Conservation (phyloP, 2,888 invertebrate genomes). For the Zygothrica quintamaculata region DNA sequence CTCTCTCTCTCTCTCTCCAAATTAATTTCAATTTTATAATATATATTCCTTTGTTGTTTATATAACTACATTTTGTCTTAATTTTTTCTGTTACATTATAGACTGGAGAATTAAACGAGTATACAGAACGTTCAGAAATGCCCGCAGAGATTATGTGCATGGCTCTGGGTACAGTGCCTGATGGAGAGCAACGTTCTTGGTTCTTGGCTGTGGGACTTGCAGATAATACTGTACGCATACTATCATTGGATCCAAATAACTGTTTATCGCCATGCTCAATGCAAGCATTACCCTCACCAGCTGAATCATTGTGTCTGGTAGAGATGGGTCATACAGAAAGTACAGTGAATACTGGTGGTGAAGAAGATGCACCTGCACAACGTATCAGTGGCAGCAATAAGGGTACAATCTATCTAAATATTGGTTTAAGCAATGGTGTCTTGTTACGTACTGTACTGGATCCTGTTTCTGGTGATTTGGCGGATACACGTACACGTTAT, state of each 20-base stretch:
- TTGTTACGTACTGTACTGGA: slow-evolving; percentile 96
- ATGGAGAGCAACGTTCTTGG: slow-evolving; percentile 97
- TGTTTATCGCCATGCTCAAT: slow-evolving; percentile 97
- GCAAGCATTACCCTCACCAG: slow-evolving; percentile 97
- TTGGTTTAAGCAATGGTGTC: slow-evolving; percentile 98
- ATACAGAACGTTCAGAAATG: slow-evolving; percentile 98
- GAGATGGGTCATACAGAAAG: slow-evolving; percentile 92
- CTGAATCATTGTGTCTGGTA: slow-evolving; percentile 98
- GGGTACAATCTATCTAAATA: slow-evolving; percentile 95
- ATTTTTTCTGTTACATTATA: slow-evolving; percentile 83
- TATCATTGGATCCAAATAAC: slow-evolving; percentile 98
- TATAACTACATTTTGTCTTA: not conserved
- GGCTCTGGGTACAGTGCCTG: slow-evolving; percentile 97
- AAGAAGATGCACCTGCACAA: slow-evolving; percentile 86
- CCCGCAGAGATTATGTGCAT: slow-evolving; percentile 99
- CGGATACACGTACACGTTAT: slow-evolving; percentile 98
- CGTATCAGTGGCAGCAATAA: slow-evolving; percentile 84
- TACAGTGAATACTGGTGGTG: slow-evolving; percentile 85
- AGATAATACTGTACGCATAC: slow-evolving; percentile 98
- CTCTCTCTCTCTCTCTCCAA: too few species aligned
- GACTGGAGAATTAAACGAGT: slow-evolving; percentile 99
- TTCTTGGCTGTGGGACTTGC: slow-evolving; percentile 98
- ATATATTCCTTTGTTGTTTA: not conserved
- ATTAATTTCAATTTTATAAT: slow-evolving; percentile 2
- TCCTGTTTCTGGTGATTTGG: slow-evolving; percentile 97